Percentiles rank a stretch among this genome's conserved stretches.
These are phyloP conservation scores for Pseudoatta argentina DNA, from an alignment of 1,140 invertebrate genomes.

Conservation along the genomic window DNA sequence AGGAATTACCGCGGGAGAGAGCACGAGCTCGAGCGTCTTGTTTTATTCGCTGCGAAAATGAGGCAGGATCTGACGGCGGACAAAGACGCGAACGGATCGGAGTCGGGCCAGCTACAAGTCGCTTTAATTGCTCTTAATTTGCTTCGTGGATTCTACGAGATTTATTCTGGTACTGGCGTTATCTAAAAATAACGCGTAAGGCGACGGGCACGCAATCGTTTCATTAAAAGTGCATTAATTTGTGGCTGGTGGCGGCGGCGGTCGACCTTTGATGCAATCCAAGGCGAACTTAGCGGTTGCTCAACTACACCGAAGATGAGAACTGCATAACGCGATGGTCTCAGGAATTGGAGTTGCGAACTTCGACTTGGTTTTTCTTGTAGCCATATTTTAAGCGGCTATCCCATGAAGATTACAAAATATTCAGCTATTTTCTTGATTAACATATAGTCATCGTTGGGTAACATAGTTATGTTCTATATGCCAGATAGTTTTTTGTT, in stretches of 20 bases:
- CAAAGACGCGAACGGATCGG: conserved; percentile 68
- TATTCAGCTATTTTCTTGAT: conserved; percentile 19
- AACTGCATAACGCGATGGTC: conserved; percentile 40
- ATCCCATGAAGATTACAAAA: background rate
- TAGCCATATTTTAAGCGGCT: background rate
- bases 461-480: conserved; percentile 13
- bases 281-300: conserved; percentile 33
- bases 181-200: conserved; percentile 77
- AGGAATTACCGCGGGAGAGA: conserved; percentile 50
- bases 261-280: conserved; percentile 30
- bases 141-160: conserved; percentile 76
- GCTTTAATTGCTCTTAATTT: conserved; percentile 81
- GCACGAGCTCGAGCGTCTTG: conserved; percentile 39
- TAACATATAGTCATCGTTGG: background rate
- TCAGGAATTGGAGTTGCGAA: conserved; percentile 4
- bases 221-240: conserved; percentile 69
- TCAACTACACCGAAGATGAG: conserved; percentile 25
- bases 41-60: conserved; percentile 59
- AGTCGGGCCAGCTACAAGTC: conserved; percentile 54
- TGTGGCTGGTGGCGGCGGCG: background rate
- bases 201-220: conserved; percentile 61
- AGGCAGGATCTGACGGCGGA: conserved; percentile 59
- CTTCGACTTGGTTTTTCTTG: conserved; percentile 18
- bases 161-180: conserved; percentile 75
- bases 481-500: background rate